phyloP scores from a whole-genome alignment of 2,888 invertebrate species.

The Perdita meconis region DNA sequence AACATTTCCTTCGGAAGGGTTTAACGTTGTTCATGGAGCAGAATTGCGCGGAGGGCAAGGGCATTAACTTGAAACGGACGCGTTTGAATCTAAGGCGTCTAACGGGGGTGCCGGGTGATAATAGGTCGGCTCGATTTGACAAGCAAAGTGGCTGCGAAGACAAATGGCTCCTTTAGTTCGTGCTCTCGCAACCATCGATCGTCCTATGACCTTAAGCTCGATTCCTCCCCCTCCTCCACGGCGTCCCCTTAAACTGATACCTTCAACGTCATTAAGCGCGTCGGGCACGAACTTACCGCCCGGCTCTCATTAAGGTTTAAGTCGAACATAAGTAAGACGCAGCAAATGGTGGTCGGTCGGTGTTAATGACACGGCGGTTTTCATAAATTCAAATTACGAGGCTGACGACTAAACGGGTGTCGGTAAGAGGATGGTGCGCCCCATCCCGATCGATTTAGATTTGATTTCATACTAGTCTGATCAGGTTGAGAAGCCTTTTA shows the following conservation, averaged over 20 bases:
- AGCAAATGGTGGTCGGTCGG: conserved; percentile 58
- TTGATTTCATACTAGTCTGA: not conserved
- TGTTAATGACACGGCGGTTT: conserved; percentile 63
- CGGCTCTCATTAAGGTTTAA: conserved; percentile 71
- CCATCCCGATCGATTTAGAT: conserved; percentile 32
- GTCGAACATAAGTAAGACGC: conserved; percentile 66
- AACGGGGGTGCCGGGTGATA: conserved; percentile 62
- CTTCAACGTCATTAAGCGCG: conserved; percentile 72
- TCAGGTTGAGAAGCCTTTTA: no score
- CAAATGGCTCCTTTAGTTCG: conserved; percentile 72
- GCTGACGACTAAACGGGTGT: conserved; percentile 55
- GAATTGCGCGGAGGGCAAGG: conserved; percentile 45
- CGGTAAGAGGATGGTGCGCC: conserved; percentile 9
- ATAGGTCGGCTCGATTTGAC: conserved; percentile 72
- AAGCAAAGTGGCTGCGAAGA: conserved; percentile 77
- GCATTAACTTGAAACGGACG: conserved; percentile 68
- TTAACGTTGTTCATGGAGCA: conserved; percentile 44
- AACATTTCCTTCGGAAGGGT: conserved; percentile 19
- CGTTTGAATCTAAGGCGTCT: conserved; percentile 69
- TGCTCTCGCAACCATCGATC: conserved; percentile 60
- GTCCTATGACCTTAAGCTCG: conserved; percentile 52
- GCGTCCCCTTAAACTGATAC: conserved; percentile 64
- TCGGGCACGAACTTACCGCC: conserved; percentile 52
- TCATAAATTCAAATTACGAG: conserved; percentile 62
- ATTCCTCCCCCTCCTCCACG: conserved; percentile 15